Percentiles rank a stretch among this genome's conserved stretches.
These are phyloP conservation scores for Silurus meridionalis DNA, from an alignment of 2,113 vertebrate genomes.

Conservation along the genomic window DNA sequence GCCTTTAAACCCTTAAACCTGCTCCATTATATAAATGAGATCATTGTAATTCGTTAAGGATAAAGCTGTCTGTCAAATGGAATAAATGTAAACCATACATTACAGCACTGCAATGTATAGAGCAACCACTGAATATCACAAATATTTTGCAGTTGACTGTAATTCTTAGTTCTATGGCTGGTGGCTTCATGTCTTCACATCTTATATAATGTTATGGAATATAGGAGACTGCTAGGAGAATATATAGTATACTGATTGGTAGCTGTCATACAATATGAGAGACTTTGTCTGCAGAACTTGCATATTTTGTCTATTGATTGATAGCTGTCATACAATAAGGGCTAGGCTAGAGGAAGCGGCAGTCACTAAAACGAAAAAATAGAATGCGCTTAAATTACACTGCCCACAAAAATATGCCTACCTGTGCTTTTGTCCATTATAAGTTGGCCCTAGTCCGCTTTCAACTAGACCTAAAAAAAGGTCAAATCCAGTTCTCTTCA, in stretches of 20 bases:
- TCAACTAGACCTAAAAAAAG: neutral
- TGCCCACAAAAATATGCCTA: neutral
- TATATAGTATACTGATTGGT: neutral
- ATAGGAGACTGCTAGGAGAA: too few relatives aligned
- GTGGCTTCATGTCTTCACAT: neutral
- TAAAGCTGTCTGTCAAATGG: too few relatives aligned
- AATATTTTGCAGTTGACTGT: neutral
- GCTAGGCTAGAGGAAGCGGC: neutral
- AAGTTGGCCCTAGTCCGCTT: neutral
- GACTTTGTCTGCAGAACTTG: neutral
- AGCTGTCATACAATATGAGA: neutral
- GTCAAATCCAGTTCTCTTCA: neutral
- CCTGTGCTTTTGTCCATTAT: neutral
- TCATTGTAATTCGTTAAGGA: too few relatives aligned
- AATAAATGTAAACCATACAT: neutral
- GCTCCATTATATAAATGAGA: too few relatives aligned
- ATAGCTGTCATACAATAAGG: neutral
- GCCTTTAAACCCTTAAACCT: too few relatives aligned
- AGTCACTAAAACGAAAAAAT: neutral
- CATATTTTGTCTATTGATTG: neutral
- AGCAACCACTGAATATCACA: neutral
- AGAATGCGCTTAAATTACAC: neutral
- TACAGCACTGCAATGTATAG: neutral
- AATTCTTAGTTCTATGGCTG: neutral
- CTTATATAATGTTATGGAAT: neutral